Percentiles rank a stretch among this genome's conserved stretches.
Conservation (phyloP, 2,888 invertebrate genomes). For the Apamea anceps region DNA sequence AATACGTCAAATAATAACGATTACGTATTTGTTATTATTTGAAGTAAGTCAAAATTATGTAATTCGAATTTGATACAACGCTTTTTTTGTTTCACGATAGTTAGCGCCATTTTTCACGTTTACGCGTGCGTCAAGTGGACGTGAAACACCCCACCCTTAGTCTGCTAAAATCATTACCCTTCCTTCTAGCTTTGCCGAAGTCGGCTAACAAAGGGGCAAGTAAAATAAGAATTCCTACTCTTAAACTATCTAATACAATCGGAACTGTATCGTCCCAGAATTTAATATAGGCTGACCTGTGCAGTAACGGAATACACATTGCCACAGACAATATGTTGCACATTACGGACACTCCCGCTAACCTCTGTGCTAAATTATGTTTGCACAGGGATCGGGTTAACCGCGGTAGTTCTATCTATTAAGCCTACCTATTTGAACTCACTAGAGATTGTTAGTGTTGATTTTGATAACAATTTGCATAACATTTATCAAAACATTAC, state of each 20-base stretch:
- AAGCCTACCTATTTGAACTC: constrained; percentile 20
- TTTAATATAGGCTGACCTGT: constrained; percentile 14
- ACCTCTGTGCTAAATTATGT: constrained; percentile 48
- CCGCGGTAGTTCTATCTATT: constrained; percentile 28
- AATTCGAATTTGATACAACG: too few relatives aligned
- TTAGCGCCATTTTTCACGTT: too few relatives aligned
- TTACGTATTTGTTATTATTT: too few relatives aligned
- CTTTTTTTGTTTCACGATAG: too few relatives aligned
- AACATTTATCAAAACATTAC: background rate
- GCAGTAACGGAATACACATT: constrained; percentile 19
- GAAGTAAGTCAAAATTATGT: too few relatives aligned
- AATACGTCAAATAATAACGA: too few relatives aligned
- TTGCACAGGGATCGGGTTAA: constrained; percentile 32
- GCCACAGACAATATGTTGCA: constrained; percentile 32
- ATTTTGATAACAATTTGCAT: background rate
- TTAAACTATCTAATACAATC: background rate
- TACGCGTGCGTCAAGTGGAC: too few relatives aligned
- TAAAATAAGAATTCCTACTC: background rate
- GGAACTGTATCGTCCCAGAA: constrained; percentile 6
- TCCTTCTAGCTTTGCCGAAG: too few relatives aligned
- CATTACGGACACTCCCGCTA: constrained; percentile 38
- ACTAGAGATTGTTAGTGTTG: background rate
- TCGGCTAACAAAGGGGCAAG: background rate
- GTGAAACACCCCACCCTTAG: too few relatives aligned
- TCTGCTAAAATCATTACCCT: too few relatives aligned